Percentiles rank a stretch among this genome's conserved stretches.
phyloP scores from a whole-genome alignment of 2,113 vertebrate genomes.

The Sander lucioperca region DNA sequence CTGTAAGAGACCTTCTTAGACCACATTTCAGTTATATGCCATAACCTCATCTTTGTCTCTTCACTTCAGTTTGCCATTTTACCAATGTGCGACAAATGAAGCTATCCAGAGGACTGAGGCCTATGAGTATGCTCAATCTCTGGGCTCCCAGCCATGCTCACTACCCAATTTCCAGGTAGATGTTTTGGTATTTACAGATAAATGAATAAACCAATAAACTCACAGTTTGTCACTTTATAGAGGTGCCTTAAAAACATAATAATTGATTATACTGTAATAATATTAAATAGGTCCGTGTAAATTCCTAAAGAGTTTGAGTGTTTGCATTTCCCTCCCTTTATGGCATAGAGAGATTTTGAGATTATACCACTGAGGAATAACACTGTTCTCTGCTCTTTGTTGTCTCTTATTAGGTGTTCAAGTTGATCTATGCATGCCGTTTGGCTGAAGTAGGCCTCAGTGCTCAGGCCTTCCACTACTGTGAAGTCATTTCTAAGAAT shows the following conservation, averaged over 20 bases:
- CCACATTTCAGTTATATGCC: not conserved
- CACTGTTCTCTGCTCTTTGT: constrained; percentile 11
- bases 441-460: constrained; percentile 93
- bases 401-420: constrained; percentile 89
- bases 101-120: constrained; percentile 97
- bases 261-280: not conserved
- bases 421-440: constrained; percentile 96
- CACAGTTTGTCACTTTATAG: not conserved
- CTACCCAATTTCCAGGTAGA: constrained; percentile 94
- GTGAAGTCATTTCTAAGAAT: constrained; percentile 93
- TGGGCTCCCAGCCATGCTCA: constrained; percentile 88
- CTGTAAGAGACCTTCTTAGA: not conserved
- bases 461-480: constrained; percentile 97
- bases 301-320: too few relatives aligned
- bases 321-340: not conserved
- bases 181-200: not conserved
- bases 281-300: not conserved
- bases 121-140: constrained; percentile 95
- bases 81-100: constrained; percentile 92
- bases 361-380: not conserved
- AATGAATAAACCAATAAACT: not conserved
- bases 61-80: constrained; percentile 87
- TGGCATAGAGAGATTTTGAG: not conserved
- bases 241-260: not conserved
- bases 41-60: constrained; percentile 24